These are phyloP conservation scores for Hippotragus niger DNA, from an alignment of 2,113 vertebrate genomes.

Conservation along the genomic window DNA sequence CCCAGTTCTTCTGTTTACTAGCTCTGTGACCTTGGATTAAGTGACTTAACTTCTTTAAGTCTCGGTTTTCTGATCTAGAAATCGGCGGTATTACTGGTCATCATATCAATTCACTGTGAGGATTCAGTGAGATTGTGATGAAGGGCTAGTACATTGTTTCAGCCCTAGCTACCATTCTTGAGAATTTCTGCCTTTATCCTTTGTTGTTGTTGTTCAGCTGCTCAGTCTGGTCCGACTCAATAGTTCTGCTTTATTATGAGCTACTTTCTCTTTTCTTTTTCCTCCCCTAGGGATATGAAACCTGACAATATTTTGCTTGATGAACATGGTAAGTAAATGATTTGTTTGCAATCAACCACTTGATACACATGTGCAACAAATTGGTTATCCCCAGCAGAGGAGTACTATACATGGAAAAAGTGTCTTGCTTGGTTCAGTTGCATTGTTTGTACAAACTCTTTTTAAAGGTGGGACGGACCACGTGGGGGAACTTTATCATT, in stretches of 20 bases:
- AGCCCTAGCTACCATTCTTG: not conserved
- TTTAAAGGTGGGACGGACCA: not conserved
- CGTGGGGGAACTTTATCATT: not conserved
- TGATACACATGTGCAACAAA: not conserved
- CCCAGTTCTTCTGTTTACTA: not conserved
- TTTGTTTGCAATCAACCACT: not conserved
- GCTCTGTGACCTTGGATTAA: not conserved
- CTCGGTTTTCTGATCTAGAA: not conserved
- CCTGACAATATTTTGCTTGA: slow-evolving; percentile 99
- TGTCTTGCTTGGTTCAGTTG: not conserved
- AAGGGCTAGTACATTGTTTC: not conserved
- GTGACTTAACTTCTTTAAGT: not conserved
- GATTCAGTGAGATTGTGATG: not conserved
- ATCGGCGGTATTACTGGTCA: not conserved
- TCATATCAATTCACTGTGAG: not conserved
- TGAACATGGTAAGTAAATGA: slow-evolving; percentile 89
- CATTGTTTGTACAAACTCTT: not conserved
- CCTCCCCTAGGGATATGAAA: slow-evolving; percentile 92
- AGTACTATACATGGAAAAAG: not conserved
- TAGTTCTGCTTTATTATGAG: not conserved
- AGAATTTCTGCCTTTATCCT: not conserved
- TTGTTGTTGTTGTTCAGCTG: not conserved
- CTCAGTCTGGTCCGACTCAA: not conserved
- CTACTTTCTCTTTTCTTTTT: slow-evolving; percentile 60
- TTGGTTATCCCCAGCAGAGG: not conserved